Evolutionary conservation across 1,140 invertebrate genomes (phyloP), one percentile per base, ranked within the genome.

Genomic region (Drosophila mojavensis): DNA sequence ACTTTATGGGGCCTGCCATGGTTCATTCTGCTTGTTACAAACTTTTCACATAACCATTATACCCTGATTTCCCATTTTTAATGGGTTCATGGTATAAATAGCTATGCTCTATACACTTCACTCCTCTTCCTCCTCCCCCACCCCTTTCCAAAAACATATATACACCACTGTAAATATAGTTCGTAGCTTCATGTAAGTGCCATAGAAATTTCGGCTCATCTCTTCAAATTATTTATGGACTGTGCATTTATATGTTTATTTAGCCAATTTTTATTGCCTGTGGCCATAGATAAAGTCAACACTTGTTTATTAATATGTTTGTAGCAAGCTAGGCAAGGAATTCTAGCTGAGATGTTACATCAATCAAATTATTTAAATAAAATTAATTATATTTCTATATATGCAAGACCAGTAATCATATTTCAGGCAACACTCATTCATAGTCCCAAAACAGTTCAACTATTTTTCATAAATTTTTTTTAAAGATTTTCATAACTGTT

Each of bases 261-360:
- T 54, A 24, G 55, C 43, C 17, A 20, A 61, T 62, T 59, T 54
- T 28, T 15, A 55, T 28, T 13, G 39, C 24, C 48, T 39, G 3
- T 36, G 47, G 15, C 45, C 45, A 59, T 9, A 64, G 66, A 54
- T 39, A 75, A 53, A 39, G 36, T 58, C 66, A 74, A 70, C 66
- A 41, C 70, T 61, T 45, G 28, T 20, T 36, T 59, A 45, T 47
- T 59, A 30, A 47, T 47, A 45, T 28, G 24, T 45, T n/a, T 6
- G 15, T 0, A 6, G 15, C 1, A 7, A n/a, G 17, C 7, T 11
- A 1, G 10, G 17, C 17, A 48, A 20, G 15, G 17, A 7, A 10
- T 26, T 5, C 0, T 50, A 20, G 47, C 10, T 26, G 11, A 48
- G 7, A 3, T 7, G 17, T 24, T 48, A 2, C 5, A 47, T 33